Conservation (phyloP, 2,888 invertebrate genomes). For the Hydriomena furcata region DNA sequence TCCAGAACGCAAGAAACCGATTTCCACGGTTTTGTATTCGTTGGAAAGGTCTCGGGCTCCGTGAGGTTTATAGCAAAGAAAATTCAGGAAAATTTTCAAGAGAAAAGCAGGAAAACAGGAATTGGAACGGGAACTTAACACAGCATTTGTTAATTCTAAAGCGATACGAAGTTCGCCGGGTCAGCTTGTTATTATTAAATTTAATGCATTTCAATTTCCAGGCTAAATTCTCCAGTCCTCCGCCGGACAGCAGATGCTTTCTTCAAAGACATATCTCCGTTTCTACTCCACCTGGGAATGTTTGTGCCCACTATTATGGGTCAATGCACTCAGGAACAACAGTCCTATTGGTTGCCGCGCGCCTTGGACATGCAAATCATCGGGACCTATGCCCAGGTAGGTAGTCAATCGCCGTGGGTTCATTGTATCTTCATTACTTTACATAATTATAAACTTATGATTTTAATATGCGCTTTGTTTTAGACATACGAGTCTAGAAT, state of each 20-base stretch:
- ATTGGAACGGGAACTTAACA: too few species aligned
- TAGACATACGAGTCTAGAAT: too few species aligned
- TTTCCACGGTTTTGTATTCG: too few species aligned
- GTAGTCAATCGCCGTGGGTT: too few species aligned
- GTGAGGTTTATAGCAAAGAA: too few species aligned
- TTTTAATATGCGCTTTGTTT: not conserved
- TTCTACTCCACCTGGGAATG: constrained; percentile 93
- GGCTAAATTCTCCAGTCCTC: constrained; percentile 45
- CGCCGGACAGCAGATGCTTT: constrained; percentile 79
- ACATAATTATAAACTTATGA: not conserved
- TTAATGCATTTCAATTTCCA: constrained; percentile 27
- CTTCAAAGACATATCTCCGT: constrained; percentile 88
- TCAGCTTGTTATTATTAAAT: too few species aligned
- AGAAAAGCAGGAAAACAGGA: too few species aligned
- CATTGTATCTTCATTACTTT: constrained; percentile 12
- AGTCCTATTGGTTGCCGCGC: constrained; percentile 91
- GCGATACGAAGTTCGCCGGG: too few species aligned
- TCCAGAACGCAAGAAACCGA: too few species aligned
- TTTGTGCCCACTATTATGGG: constrained; percentile 95
- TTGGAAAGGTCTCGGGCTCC: too few species aligned
- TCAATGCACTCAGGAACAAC: constrained; percentile 93
- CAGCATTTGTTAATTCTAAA: too few species aligned
- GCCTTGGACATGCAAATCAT: constrained; percentile 92
- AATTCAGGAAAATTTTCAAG: too few species aligned
- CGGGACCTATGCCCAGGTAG: constrained; percentile 95